Conservation (phyloP, 2,888 invertebrate genomes). For the Hyposoter dolosus region DNA sequence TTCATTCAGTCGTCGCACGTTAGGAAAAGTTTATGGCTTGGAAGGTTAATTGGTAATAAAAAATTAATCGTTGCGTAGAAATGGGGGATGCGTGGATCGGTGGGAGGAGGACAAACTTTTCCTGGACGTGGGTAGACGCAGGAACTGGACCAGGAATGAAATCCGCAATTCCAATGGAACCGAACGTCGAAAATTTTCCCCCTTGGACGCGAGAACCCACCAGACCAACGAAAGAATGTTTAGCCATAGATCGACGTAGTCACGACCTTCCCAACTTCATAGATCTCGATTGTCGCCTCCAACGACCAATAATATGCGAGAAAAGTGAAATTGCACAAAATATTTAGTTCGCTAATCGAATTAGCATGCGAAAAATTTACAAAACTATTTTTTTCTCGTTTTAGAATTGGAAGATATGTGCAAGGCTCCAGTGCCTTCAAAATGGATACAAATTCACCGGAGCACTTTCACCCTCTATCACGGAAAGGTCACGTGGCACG, state of each 20-base stretch:
- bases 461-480: constrained; percentile 85
- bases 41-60: background rate
- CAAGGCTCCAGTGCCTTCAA: constrained; percentile 72
- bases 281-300: constrained; percentile 86
- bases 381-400: background rate
- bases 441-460: constrained; percentile 73
- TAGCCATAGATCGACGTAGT: constrained; percentile 85
- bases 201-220: constrained; percentile 85
- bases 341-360: background rate
- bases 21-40: too few relatives aligned
- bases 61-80: constrained; percentile 55
- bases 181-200: constrained; percentile 84
- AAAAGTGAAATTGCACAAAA: constrained; percentile 80
- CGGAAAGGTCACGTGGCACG: constrained; percentile 85
- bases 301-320: constrained; percentile 86
- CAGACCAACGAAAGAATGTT: constrained; percentile 81
- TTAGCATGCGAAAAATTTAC: background rate
- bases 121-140: constrained; percentile 73
- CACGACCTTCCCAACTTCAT: constrained; percentile 86
- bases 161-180: constrained; percentile 83
- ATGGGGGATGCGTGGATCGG: constrained; percentile 77
- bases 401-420: constrained; percentile 68
- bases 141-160: constrained; percentile 61
- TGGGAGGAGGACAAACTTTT: constrained; percentile 70
- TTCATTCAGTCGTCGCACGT: background rate